Evolutionary conservation across 1,140 invertebrate genomes (phyloP).

Genomic region (Conopomorpha cramerella): DNA sequence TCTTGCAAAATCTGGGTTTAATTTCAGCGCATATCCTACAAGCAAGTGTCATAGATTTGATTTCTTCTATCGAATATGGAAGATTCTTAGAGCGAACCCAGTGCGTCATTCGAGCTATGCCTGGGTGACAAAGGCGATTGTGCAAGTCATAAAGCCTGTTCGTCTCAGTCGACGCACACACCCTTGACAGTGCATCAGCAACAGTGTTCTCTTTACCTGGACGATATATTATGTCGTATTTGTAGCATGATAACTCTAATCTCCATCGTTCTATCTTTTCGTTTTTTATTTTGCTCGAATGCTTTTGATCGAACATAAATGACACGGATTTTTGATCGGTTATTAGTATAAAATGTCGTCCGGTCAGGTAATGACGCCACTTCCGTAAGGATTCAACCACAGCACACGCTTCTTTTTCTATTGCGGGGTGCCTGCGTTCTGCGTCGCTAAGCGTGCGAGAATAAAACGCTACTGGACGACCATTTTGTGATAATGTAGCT

Average conservation of each 20-base stretch:
- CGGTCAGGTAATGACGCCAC: constrained; percentile 10
- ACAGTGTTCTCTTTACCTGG: constrained; percentile 8
- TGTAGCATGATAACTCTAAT: constrained; percentile 10
- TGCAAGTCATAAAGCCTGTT: constrained; percentile 1
- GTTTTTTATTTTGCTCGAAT: constrained; percentile 14
- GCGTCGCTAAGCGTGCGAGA: constrained; percentile 5
- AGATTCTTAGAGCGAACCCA: constrained; percentile 15
- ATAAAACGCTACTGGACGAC: constrained; percentile 7
- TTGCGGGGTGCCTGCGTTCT: constrained; percentile 5
- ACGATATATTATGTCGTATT: constrained; percentile 13
- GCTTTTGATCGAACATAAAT: constrained; percentile 10
- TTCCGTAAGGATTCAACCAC: constrained; percentile 8
- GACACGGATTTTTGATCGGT: constrained; percentile 5
- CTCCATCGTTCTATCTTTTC: constrained; percentile 15
- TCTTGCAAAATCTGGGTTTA: constrained; percentile 10
- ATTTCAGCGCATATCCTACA: constrained; percentile 14
- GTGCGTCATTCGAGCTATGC: constrained; percentile 9
- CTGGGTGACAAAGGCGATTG: constrained; percentile 7
- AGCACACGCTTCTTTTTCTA: constrained; percentile 9
- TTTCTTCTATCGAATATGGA: constrained; percentile 15
- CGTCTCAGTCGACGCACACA: constrained; percentile 6
- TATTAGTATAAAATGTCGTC: constrained; percentile 8
- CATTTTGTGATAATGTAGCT: constrained; percentile 32
- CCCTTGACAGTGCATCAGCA: constrained; percentile 9
- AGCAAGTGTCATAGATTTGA: constrained; percentile 8